Conservation (phyloP, 2,797 vertebrate species). For the Takifugu ocellatus region DNA sequence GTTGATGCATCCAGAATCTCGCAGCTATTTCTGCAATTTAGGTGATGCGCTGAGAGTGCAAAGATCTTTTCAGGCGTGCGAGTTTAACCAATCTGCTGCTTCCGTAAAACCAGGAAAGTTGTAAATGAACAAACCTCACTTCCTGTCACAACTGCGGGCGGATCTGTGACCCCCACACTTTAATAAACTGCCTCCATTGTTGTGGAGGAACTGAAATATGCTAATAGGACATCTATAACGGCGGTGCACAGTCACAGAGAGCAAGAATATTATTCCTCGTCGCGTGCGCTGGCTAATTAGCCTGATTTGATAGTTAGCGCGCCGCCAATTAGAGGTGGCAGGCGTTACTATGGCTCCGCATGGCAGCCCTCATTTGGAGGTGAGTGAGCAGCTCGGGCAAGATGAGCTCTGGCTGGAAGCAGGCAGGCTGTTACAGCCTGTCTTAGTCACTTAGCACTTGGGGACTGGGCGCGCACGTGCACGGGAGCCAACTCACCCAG, state of each 20-base stretch:
- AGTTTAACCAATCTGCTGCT: too few species aligned
- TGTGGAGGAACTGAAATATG: constrained; percentile 80
- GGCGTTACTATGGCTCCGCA: constrained; percentile 51
- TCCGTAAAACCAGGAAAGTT: too few species aligned
- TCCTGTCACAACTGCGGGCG: constrained; percentile 9
- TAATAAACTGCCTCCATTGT: constrained; percentile 78
- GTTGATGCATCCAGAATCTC: too few species aligned
- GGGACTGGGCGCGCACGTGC: background rate
- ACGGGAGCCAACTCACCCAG: constrained; percentile 11
- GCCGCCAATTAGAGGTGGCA: constrained; percentile 83
- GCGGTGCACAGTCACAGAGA: constrained; percentile 48
- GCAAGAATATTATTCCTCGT: constrained; percentile 76
- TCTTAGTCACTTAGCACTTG: constrained; percentile 46
- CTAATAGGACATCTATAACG: constrained; percentile 58
- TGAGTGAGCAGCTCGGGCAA: constrained; percentile 49
- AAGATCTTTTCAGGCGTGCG: too few species aligned
- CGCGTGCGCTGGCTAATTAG: constrained; percentile 81
- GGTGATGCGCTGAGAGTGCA: too few species aligned
- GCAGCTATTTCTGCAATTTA: too few species aligned
- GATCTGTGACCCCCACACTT: constrained; percentile 21
- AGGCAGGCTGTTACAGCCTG: constrained; percentile 52
- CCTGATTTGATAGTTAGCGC: constrained; percentile 89
- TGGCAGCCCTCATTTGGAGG: constrained; percentile 72
- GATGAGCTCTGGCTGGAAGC: constrained; percentile 55
- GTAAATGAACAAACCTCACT: background rate